Evolutionary conservation across 2,113 vertebrate species (phyloP).

Genomic region (Cryptoleucopteryx plumbea): DNA sequence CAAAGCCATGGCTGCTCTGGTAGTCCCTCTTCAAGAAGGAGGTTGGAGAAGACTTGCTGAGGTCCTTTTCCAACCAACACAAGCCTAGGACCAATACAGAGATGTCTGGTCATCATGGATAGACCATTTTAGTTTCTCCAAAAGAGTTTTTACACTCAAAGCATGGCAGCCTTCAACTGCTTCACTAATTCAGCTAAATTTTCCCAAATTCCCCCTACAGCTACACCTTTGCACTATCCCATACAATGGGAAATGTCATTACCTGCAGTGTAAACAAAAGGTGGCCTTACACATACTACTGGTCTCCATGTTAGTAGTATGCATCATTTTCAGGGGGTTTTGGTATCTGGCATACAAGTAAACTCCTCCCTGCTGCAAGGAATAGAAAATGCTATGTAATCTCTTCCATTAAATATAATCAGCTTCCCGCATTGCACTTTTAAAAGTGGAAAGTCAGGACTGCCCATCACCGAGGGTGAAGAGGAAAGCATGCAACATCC

Average conservation of each 20-base stretch:
- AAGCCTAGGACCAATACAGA: neutral
- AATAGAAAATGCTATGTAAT: neutral
- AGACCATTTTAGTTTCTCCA: neutral
- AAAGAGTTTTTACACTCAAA: neutral
- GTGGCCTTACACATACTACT: neutral
- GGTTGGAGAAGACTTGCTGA: neutral
- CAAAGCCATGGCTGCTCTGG: neutral
- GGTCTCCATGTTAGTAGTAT: accelerated
- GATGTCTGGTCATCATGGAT: accelerated
- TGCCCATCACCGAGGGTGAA: accelerated
- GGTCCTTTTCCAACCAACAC: neutral
- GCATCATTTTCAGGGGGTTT: neutral
- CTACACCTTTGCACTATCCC: neutral
- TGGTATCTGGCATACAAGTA: neutral
- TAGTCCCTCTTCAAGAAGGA: neutral
- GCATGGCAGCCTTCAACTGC: neutral
- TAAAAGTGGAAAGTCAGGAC: neutral
- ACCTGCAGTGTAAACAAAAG: neutral
- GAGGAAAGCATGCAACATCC: accelerated
- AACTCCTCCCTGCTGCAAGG: neutral
- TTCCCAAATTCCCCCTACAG: neutral
- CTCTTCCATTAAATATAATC: neutral
- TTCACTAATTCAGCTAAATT: neutral
- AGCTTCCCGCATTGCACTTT: accelerated
- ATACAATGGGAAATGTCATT: accelerated